These are phyloP conservation scores for Apostichopus californicus DNA, from an alignment of 35 echinoderm and acorn worm species.

Conservation along the genomic window DNA sequence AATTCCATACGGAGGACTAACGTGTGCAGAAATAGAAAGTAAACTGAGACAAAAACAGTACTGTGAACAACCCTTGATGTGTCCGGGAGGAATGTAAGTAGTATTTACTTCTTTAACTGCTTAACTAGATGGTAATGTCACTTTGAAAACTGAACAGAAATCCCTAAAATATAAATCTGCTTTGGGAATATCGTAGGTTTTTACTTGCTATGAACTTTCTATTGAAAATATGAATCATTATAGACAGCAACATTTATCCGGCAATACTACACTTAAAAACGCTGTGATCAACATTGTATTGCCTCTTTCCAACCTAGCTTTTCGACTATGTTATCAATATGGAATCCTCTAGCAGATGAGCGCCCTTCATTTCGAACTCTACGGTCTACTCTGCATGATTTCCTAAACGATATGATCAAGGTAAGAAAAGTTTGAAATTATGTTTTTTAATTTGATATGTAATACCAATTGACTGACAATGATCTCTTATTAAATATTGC, in stretches of 20 bases:
- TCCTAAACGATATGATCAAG: neutral
- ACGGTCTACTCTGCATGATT: neutral
- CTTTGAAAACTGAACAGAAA: neutral
- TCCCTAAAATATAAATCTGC: neutral
- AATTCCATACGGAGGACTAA: constrained; percentile 28
- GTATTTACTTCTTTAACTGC: neutral
- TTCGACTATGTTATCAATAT: neutral
- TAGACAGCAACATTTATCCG: too few relatives aligned
- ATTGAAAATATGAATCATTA: neutral
- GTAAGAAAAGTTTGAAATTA: neutral
- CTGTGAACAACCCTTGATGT: constrained; percentile 7
- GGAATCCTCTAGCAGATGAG: neutral
- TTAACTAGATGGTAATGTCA: neutral
- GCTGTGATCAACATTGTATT: neutral
- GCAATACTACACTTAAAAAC: neutral
- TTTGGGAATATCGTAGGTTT: neutral
- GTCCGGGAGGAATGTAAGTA: constrained; percentile 26
- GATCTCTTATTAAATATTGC: neutral
- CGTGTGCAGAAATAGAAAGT: constrained; percentile 10
- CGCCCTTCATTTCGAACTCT: neutral
- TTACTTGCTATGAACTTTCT: neutral
- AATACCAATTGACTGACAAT: neutral
- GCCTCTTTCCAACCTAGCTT: neutral
- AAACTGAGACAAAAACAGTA: neutral
- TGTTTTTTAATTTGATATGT: neutral